Evolutionary conservation across 1,140 invertebrate genomes (phyloP).

Genomic region (Calycopis cecrops): DNA sequence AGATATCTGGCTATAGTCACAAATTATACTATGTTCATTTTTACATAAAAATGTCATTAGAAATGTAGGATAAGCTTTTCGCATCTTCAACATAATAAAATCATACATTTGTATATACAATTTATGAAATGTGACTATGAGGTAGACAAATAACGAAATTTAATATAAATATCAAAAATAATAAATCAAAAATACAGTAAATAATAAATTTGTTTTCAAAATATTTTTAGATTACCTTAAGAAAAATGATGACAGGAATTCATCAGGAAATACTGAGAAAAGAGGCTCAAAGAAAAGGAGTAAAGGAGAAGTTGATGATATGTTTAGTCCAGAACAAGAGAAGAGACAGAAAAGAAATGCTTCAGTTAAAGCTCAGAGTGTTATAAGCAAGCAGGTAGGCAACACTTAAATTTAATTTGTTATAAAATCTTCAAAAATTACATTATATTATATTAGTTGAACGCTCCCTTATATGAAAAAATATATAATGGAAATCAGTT

Average conservation of each 20-base stretch:
- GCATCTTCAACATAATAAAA: too few relatives aligned
- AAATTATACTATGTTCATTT: too few relatives aligned
- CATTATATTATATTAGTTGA: too few relatives aligned
- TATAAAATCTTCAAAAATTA: not conserved
- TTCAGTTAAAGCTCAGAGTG: slow-evolving; percentile 56
- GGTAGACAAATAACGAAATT: too few relatives aligned
- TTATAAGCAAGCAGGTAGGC: slow-evolving; percentile 59
- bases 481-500: too few relatives aligned
- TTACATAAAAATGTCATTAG: too few relatives aligned
- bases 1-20: too few relatives aligned
- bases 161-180: too few relatives aligned
- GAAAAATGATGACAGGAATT: slow-evolving; percentile 29
- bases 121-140: too few relatives aligned
- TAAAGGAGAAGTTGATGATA: slow-evolving; percentile 59
- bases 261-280: slow-evolving; percentile 31
- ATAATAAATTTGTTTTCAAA: not conserved
- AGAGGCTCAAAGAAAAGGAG: slow-evolving; percentile 52
- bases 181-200: not conserved
- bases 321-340: slow-evolving; percentile 54
- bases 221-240: slow-evolving; percentile 32
- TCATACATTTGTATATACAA: too few relatives aligned
- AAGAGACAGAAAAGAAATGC: slow-evolving; percentile 59
- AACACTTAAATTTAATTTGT: not conserved
- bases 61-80: too few relatives aligned
- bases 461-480: too few relatives aligned